Conservation (phyloP, 2,797 vertebrate genomes). For the Taeniopygia guttata region DNA sequence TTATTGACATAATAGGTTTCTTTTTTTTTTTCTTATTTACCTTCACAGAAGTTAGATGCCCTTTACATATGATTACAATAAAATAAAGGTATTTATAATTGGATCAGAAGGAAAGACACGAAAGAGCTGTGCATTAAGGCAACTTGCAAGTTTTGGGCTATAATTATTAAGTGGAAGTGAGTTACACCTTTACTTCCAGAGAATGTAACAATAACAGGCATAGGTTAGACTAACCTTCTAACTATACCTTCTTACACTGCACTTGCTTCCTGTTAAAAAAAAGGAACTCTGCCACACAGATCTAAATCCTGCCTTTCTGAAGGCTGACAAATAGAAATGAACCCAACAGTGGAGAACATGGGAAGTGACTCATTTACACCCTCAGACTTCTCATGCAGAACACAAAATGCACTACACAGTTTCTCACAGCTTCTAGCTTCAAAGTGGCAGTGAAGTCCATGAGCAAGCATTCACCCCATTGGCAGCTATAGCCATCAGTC, state of each 20-base stretch:
- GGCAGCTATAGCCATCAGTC: background rate
- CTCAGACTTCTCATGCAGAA: background rate
- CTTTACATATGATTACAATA: background rate
- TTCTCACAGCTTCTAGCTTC: background rate
- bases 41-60: background rate
- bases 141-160: background rate
- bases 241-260: background rate
- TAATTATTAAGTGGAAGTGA: background rate
- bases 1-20: background rate
- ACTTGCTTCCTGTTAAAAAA: background rate
- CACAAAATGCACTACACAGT: background rate
- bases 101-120: background rate
- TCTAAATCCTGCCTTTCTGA: background rate
- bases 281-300: background rate
- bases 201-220: background rate
- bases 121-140: background rate
- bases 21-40: background rate
- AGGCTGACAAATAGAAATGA: background rate
- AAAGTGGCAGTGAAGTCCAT: background rate
- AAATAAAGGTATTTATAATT: background rate
- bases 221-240: background rate
- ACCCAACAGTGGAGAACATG: background rate
- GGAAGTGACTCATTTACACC: constrained; percentile 35
- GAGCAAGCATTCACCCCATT: background rate
- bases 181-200: background rate